These are phyloP conservation scores for Danaus chrysippus DNA, from an alignment of 2,888 invertebrate genomes.

Conservation along the genomic window DNA sequence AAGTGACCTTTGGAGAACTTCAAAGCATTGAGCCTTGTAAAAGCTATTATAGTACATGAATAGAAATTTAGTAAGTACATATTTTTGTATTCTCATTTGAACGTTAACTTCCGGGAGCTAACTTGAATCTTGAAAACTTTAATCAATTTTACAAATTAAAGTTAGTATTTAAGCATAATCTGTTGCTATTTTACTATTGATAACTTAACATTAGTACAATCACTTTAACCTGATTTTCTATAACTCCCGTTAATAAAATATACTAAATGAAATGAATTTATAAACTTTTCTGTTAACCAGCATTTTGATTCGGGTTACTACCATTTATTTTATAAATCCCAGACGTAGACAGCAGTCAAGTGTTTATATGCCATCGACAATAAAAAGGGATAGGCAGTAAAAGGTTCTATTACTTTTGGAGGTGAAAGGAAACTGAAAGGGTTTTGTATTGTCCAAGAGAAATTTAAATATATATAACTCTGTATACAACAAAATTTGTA, in stretches of 20 bases:
- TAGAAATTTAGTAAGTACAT: too few species aligned
- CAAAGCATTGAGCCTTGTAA: too few species aligned
- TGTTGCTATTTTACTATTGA: too few species aligned
- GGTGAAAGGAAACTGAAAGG: conserved; percentile 30
- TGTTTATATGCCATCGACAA: conserved; percentile 33
- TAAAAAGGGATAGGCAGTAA: conserved; percentile 32
- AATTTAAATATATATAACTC: conserved; percentile 19
- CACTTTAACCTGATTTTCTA: too few species aligned
- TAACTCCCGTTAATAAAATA: background rate
- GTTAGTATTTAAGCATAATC: too few species aligned
- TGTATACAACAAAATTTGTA: background rate
- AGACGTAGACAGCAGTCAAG: conserved; percentile 28
- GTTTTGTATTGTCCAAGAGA: conserved; percentile 28
- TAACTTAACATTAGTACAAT: too few species aligned
- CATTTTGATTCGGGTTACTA: conserved; percentile 24
- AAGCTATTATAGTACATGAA: background rate
- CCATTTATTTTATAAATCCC: conserved; percentile 29
- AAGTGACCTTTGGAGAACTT: too few species aligned
- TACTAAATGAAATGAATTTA: background rate
- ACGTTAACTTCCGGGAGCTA: conserved; percentile 20
- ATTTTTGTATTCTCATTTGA: too few species aligned
- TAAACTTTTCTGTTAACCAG: conserved; percentile 13
- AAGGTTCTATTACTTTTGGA: conserved; percentile 31
- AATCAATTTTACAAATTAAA: too few species aligned
- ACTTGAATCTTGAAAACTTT: too few species aligned